Evolutionary conservation across 2,113 vertebrate genomes (phyloP).

Genomic region (Catharus bicknelli): DNA sequence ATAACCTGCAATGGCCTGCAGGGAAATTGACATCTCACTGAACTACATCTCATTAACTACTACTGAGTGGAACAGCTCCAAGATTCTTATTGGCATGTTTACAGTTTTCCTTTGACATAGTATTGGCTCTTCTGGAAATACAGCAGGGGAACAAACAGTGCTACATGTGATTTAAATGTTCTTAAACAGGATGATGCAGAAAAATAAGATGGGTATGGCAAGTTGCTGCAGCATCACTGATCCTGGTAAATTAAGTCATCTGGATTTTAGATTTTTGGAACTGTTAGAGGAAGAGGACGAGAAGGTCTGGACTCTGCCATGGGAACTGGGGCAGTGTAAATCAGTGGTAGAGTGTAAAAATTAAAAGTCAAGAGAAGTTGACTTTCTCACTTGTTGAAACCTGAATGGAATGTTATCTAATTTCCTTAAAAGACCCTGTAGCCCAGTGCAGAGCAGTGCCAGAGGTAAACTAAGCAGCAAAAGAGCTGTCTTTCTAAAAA

Average conservation of each 20-base stretch:
- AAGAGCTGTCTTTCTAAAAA: background rate
- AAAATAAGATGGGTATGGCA: background rate
- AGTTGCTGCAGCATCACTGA: background rate
- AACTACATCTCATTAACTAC: background rate
- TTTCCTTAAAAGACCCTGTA: background rate
- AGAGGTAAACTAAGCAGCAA: background rate
- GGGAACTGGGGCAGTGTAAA: background rate
- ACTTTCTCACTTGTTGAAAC: conserved; percentile 13
- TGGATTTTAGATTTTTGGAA: background rate
- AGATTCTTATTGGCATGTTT: rapidly evolving
- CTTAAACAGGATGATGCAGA: background rate
- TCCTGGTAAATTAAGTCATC: background rate
- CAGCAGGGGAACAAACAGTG: background rate
- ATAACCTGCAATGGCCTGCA: background rate
- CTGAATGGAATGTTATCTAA: conserved; percentile 19
- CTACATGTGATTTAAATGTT: background rate
- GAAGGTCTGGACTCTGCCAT: background rate
- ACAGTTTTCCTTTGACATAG: background rate
- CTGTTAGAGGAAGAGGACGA: background rate
- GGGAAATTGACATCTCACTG: background rate
- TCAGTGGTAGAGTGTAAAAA: background rate
- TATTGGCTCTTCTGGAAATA: background rate
- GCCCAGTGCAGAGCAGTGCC: background rate
- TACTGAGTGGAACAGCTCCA: background rate
- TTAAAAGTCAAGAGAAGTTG: background rate